These are phyloP conservation scores for Pangasius larnaudii DNA, from an alignment of 2,797 vertebrate species.

Conservation along the genomic window DNA sequence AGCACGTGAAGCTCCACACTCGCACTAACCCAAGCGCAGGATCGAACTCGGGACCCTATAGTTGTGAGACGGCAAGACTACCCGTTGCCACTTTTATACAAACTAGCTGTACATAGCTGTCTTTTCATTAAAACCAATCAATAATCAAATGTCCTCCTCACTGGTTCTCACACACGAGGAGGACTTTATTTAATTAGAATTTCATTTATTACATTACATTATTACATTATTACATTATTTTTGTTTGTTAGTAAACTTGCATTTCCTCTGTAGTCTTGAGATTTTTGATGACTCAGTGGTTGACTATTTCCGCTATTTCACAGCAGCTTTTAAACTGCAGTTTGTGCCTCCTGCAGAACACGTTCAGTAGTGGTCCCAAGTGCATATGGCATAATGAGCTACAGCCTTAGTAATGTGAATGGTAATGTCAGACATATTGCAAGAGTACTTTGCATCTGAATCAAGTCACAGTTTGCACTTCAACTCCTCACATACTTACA, in stretches of 20 bases:
- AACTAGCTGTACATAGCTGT: background rate
- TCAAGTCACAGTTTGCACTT: background rate
- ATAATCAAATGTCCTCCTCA: background rate
- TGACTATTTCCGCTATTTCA: background rate
- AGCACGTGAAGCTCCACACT: too few species aligned
- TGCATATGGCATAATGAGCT: background rate
- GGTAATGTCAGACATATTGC: background rate
- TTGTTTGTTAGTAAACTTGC: background rate
- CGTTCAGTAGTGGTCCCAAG: slow-evolving; percentile 5
- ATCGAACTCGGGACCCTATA: background rate
- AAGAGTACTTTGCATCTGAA: background rate
- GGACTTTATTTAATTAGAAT: background rate
- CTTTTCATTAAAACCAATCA: background rate
- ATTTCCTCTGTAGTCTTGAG: background rate
- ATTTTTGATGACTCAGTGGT: background rate
- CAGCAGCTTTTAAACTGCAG: background rate
- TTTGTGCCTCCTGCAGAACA: background rate
- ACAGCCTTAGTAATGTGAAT: slow-evolving; percentile 14
- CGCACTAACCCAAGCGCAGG: too few species aligned
- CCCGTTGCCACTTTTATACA: background rate
- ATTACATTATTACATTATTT: too few species aligned
- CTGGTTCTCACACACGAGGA: background rate
- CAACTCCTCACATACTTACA: background rate
- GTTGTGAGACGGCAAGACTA: background rate
- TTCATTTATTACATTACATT: background rate